Evolutionary conservation across 1,140 invertebrate species (phyloP), one percentile per base, ranked within the genome.

Genomic region (Uloborus diversus): DNA sequence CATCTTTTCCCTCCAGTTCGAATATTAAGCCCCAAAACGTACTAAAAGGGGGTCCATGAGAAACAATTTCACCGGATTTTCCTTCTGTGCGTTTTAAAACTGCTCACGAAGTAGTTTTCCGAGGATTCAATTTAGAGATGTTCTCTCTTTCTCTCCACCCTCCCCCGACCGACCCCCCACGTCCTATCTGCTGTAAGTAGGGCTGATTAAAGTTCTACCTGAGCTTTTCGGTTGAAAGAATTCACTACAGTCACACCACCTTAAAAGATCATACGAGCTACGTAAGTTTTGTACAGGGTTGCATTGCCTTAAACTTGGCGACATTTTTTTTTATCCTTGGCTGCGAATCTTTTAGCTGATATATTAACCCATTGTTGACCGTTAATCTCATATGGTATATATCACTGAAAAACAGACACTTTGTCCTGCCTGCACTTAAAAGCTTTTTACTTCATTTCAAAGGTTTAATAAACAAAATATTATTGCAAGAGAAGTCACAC

Each of bases 171-270:
- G 42, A 4, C 65, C 14, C 62, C 14, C 53, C 51, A 37, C 33
- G 20, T 30, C n/a, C n/a, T n/a, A n/a, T n/a, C n/a, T 20, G 57
- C 57, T n/a, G 49, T 70, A 56, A 56, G 68, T 70, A 47, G 35
- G 53, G 32, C 61, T 78, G 73, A 78, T 78, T 78, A 78, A 78
- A 78, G 73, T 78, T 78, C 73, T 78, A 78, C 73, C 73, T 78
- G 62, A 32, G 32, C 28, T 27, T 59, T 20, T 2, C 17, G 23
- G 30, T 33, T 25, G 33, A 61, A 47, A 11, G 69, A 57, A 61
- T 35, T 73, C 53, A 57, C 57, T 59, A 51, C 71, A 75, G 71
- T 75, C 73, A 78, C 73, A 78, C 59, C 61, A 78, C 66, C 61
- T 42, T 49, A 62, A 61, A 37, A 49, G 61, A 78, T 73, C 32